Conservation (phyloP, 2,797 vertebrate species). For the Anolis apletophallus region DNA sequence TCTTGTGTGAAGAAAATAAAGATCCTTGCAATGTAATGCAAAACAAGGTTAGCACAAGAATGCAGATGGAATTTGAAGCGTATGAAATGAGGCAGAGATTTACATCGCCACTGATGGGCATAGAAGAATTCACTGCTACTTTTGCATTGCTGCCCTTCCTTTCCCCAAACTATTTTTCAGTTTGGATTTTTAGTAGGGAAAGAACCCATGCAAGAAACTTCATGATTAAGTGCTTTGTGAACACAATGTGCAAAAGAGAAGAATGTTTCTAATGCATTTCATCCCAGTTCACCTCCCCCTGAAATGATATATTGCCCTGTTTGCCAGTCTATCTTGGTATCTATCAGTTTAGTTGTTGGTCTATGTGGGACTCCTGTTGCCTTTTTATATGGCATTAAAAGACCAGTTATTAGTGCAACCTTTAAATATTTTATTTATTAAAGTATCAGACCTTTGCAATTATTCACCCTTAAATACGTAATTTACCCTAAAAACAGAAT, state of each 20-base stretch:
- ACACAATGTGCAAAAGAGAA: not conserved
- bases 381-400: not conserved
- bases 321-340: not conserved
- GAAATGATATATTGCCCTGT: not conserved
- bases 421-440: constrained; percentile 21
- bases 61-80: not conserved
- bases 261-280: not conserved
- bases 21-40: not conserved
- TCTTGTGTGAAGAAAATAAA: not conserved
- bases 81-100: not conserved
- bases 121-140: not conserved
- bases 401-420: not conserved
- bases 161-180: not conserved
- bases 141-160: not conserved
- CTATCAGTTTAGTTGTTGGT: too few relatives aligned
- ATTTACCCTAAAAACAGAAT: not conserved
- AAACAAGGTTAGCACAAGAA: not conserved
- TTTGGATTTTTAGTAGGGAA: not conserved
- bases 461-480: not conserved
- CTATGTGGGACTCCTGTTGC: not conserved
- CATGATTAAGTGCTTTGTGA: not conserved
- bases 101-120: too few relatives aligned
- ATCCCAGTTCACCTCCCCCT: not conserved
- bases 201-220: not conserved
- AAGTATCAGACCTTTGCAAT: not conserved